Base-by-base conservation (phyloP, 2,888 invertebrate species). In the Baccha elongata region DNA sequence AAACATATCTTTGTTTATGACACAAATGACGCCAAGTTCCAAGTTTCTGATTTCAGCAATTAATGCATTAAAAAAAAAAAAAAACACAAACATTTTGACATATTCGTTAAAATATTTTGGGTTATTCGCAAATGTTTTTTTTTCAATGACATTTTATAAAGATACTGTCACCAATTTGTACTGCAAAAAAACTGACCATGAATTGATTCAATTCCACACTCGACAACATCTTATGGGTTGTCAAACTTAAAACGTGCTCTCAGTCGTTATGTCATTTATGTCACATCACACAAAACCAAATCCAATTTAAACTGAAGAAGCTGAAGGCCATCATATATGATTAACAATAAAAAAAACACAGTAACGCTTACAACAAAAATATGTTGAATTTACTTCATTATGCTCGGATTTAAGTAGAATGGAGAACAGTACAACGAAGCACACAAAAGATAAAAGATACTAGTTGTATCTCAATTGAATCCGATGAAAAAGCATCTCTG, bases 401-500 rank as follows among this genome's bases (percentile, higher is more conserved):
- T 73, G 69, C 37, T 52, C 29, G 29, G 21, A n/a, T 50, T 32
- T 23, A 35, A 23, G 29, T 53, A 19, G n/a, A 35, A 3, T 53
- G 46, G 23, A 53, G 65, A 40, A 67, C 19, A 75, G n/a, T 37
- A 55, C 32, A 60, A 29, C 42, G 23, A 26, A 60, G 29, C 23
- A 7, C 60, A 55, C 80, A 71, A 81, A 50, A 69, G 79, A 64
- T 55, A 68, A 21, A 50, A 44, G 13, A 52, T n/a, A 37, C 13
- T 74, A 42, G 67, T 67, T 64, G 55, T 69, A 69, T 74, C 80
- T 67, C 67, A 81, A 75, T 81, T 81, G 76, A 53, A 7, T 62
- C 29, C 60, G 67, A 81, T 81, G 75, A 11, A 81, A 81, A 81
- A 76, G 81, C 75, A 81, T 80, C 80, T 64, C 44, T 64, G 64